phyloP scores from a whole-genome alignment of 2,888 invertebrate genomes.

The Agapostemon virescens region DNA sequence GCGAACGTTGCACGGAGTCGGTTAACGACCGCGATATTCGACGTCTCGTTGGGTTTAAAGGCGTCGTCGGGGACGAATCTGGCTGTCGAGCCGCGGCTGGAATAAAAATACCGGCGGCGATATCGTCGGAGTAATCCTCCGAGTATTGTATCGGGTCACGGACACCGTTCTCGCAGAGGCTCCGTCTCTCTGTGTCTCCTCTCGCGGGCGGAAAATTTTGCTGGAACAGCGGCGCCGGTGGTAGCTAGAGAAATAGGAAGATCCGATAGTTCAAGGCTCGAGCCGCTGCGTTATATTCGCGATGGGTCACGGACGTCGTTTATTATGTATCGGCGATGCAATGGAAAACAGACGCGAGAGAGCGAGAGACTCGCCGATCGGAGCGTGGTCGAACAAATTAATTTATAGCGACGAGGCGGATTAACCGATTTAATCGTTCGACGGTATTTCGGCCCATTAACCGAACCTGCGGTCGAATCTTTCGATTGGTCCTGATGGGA shows the following conservation, averaged over 20 bases:
- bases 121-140: slow-evolving; percentile 33
- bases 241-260: slow-evolving; percentile 45
- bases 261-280: slow-evolving; percentile 54
- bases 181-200: background rate
- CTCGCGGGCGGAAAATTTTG: slow-evolving; percentile 16
- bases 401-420: slow-evolving; percentile 39
- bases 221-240: background rate
- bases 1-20: no score
- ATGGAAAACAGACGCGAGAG: slow-evolving; percentile 11
- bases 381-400: slow-evolving; percentile 21
- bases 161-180: slow-evolving; percentile 32
- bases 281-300: slow-evolving; percentile 25
- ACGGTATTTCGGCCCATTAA: slow-evolving; percentile 29
- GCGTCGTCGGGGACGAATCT: background rate
- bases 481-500: slow-evolving; percentile 21
- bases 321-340: slow-evolving; percentile 22
- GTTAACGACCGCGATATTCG: slow-evolving; percentile 18
- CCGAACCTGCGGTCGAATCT: slow-evolving; percentile 26
- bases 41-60: background rate
- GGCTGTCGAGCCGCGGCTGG: background rate
- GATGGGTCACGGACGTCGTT: slow-evolving; percentile 45
- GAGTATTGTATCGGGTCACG: slow-evolving; percentile 47
- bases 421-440: slow-evolving; percentile 46
- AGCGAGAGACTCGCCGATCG: background rate
- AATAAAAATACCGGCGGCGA: slow-evolving; percentile 36